Base-by-base conservation (phyloP, 2,888 invertebrate species). In the Argyra leucocephala region DNA sequence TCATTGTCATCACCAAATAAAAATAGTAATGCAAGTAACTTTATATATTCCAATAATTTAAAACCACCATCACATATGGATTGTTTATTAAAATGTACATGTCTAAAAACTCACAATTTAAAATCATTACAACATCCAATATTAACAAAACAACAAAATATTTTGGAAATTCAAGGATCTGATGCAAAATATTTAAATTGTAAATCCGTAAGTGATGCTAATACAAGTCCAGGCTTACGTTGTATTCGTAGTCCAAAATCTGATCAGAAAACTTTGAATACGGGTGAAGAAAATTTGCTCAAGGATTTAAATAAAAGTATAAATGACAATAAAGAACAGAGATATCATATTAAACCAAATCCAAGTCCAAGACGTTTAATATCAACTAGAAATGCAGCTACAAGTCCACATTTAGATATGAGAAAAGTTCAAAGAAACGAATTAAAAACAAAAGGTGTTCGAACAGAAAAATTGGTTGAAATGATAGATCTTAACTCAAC, bases 381-480 rank as follows among this genome's bases (percentile, higher is more conserved):
- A 26, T 69, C 73, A 22, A 81, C 72, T 74, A 81, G 66, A 78
- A 83, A 73, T 80, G 82, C 74, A 74, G 82, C 70, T 65, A 75
- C 72, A 72, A 80, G 74, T 64, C 74, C 75, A 1, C 69, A 72
- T 65, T 68, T 74, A 10, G 73, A 73, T 63, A 76, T 75, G 74
- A 81, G 76, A 77, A 83, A 72, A 80, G 81, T 71, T 76, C 68
- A 67, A 15, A 37, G 66, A 1, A 66, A 66, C 6, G 65, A 69
- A 65, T 66, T 66, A 12, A 69, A 68, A 36, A 88, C 69, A 86
- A 72, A 68, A 9, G 65, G 64, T 61, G 65, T 64, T 86, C 70
- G 87, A 85, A 81, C 86, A 87, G 74, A 85, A 85, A 57, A 65
- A 63, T 57, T 81, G 69, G 80, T 81, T 63, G 76, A 66, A 48